A percentile compares a stretch with the other conserved stretches of the same genome.
phyloP scores from a whole-genome alignment of 2,888 invertebrate species.

The Plagodis pulveraria region DNA sequence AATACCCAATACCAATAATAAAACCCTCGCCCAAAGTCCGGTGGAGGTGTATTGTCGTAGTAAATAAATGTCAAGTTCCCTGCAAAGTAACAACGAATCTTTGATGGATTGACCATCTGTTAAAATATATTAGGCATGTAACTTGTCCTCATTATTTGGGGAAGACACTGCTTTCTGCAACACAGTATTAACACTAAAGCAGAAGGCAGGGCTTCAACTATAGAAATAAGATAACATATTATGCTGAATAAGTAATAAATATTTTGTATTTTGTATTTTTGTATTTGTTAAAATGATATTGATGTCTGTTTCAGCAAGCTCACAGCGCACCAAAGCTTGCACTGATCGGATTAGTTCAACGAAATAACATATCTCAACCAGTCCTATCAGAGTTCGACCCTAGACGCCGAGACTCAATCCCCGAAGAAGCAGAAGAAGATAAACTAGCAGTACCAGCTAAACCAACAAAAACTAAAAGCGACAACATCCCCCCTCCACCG shows the following conservation, averaged over 20 bases:
- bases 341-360: slow-evolving; percentile 73
- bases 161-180: no score
- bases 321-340: slow-evolving; percentile 87
- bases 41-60: no score
- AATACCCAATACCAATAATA: neutral
- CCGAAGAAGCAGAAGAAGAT: slow-evolving; percentile 85
- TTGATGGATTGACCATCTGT: no score
- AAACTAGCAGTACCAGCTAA: slow-evolving; percentile 57
- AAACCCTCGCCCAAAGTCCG: no score
- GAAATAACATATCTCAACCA: slow-evolving; percentile 86
- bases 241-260: no score
- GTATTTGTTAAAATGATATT: neutral
- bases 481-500: slow-evolving; percentile 69
- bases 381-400: slow-evolving; percentile 85
- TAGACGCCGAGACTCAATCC: slow-evolving; percentile 85
- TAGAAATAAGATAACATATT: no score
- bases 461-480: slow-evolving; percentile 68
- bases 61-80: neutral
- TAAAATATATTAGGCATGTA: no score
- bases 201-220: no score
- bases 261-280: no score
- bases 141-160: no score
- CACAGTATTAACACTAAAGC: no score
- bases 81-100: no score
- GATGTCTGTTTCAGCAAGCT: slow-evolving; percentile 72